Base-by-base conservation (phyloP, 2,888 invertebrate genomes). In the Ornithoptera priamus region DNA sequence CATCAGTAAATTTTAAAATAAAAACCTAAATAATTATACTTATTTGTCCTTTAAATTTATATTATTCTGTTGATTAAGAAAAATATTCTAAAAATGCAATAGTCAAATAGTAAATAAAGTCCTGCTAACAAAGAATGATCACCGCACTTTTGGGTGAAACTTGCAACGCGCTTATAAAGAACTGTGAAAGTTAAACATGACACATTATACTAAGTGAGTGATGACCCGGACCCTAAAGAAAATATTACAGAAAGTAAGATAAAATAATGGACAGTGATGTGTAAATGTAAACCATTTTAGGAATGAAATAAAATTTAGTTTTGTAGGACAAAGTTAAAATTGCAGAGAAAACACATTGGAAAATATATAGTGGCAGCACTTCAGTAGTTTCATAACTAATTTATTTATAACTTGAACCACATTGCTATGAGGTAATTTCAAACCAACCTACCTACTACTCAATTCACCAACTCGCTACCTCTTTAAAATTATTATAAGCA, bases 41-140 rank as follows among this genome's bases (percentile, higher is more conserved):
- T 30, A 4, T 30, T 30, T 4, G 1, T 18, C 15, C 10, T 17
- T 50, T 12, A 50, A 50, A 17, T 50, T 39, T 39, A 39, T 10
- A 39, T 39, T 10, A 39, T 39, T 39, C 39, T 39, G 39, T 39
- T 39, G 10, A 39, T 39, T 12, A 12, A 46, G 46, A 46, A 46
- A 12, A 46, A 7, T 53, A 18, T 4, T 30, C 3, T n/a, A 4
- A n/a, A 53, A 53, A 53, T 53, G 53, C 53, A 53, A 1, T 63
- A 82, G 85, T 84, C 85, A 85, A 84, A 79, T 78, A 78, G 80
- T 83, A 83, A 83, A 84, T 84, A 77, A 76, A 78, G 78, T 80
- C 81, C 80, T 76, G 78, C 86, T 90, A 92, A 92, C 91, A 89
- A 91, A 92, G 92, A 92, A 87, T 89, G 90, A 92, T 92, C 89